phyloP scores from a whole-genome alignment of 2,888 invertebrate genomes.

The Drosophila incognita region DNA sequence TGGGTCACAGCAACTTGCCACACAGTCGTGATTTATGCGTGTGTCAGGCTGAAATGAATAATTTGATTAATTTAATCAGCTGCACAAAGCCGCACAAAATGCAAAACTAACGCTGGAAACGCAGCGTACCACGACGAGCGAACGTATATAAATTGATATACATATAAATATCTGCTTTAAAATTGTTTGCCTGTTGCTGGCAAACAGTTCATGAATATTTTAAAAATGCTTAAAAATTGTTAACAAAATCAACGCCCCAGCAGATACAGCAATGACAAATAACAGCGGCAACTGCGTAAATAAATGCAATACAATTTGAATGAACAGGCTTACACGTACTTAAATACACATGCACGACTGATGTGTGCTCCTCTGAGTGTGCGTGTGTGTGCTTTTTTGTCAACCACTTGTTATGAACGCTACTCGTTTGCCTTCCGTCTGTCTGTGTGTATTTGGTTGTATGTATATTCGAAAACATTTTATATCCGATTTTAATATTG shows the following conservation, averaged over 20 bases:
- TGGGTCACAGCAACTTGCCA: slow-evolving; percentile 43
- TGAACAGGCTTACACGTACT: slow-evolving; percentile 77
- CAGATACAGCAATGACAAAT: slow-evolving; percentile 22
- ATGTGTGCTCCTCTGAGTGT: slow-evolving; percentile 2
- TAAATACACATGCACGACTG: slow-evolving; percentile 63
- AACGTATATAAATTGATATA: background rate
- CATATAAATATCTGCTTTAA: slow-evolving; percentile 5
- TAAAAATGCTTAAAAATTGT: slow-evolving; percentile 68
- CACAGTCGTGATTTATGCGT: slow-evolving; percentile 57
- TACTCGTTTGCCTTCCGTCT: slow-evolving; percentile 14
- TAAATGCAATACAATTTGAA: slow-evolving; percentile 77
- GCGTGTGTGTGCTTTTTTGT: slow-evolving; percentile 35
- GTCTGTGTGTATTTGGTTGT: slow-evolving; percentile 17
- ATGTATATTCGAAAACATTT: slow-evolving; percentile 56
- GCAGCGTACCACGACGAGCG: background rate
- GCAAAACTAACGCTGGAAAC: slow-evolving; percentile 20
- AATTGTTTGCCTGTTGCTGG: slow-evolving; percentile 19
- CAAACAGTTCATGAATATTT: slow-evolving; percentile 68
- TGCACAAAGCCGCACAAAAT: slow-evolving; percentile 8
- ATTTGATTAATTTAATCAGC: slow-evolving; percentile 55
- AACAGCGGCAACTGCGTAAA: slow-evolving; percentile 40
- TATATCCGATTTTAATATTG: slow-evolving; percentile 80
- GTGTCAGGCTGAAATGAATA: slow-evolving; percentile 54
- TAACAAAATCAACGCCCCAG: slow-evolving; percentile 38
- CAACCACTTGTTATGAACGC: slow-evolving; percentile 74